Evolutionary conservation across 2,888 invertebrate species (phyloP), one percentile per base, ranked within the genome.

Genomic region (Tyria jacobaeae): DNA sequence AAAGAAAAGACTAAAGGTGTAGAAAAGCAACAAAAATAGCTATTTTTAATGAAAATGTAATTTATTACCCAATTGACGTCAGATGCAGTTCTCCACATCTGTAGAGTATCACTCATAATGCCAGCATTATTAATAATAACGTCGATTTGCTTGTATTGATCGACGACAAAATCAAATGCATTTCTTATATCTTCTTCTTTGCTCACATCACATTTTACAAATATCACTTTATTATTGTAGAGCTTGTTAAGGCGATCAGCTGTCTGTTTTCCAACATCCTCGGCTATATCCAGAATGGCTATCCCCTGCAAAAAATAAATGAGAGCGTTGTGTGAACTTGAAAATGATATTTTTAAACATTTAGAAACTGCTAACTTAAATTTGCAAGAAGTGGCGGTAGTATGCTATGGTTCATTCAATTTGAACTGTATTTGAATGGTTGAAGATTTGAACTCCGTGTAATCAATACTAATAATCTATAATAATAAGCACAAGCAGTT

Each of bases 81-180:
- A 51, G 79, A 75, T 3, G 86, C 76, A 14, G 73, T 83, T 53
- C 85, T 82, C 85, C 84, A 87, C 3, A 75, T 3, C 4, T 66
- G 24, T 0, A 82, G 80, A 0, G 80, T 54, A 61, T 88, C 87
- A 49, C 74, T 76, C 81, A 88, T 82, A 37, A 87, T 79, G 0
- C 88, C 88, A 31, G 88, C 87, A 64, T 88, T 87, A 66, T 88
- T 88, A 48, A 89, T 75, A 37, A 87, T 71, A 35, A 88, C 84
- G 44, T 88, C 86, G 24, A 88, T 64, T 31, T 71, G 79, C 44
- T 79, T 71, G 41, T 83, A 81, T 49, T 69, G 65, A 1, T 61
- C 63, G 12, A 84, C 52, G 15, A 84, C 81, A 57, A 77, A 58
- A 3, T 84, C 70, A 60, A 86, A 87, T 2, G 82, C 80, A 0